phyloP scores from a whole-genome alignment of 2,113 vertebrate genomes.

The Willisornis vidua region DNA sequence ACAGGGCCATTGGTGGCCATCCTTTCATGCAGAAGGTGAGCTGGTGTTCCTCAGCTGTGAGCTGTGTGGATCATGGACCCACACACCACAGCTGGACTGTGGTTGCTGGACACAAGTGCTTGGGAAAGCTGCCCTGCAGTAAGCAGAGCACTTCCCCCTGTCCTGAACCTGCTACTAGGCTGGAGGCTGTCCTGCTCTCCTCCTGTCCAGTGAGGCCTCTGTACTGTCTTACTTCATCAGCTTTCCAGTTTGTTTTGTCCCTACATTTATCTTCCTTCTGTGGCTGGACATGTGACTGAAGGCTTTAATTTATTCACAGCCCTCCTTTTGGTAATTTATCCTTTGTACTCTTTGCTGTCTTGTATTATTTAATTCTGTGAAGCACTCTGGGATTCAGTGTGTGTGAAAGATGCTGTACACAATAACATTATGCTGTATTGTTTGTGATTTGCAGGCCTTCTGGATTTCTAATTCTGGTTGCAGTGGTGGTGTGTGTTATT shows the following conservation, averaged over 20 bases:
- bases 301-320: slow-evolving; percentile 48
- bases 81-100: neutral
- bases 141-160: neutral
- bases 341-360: slow-evolving; percentile 48
- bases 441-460: slow-evolving; percentile 44
- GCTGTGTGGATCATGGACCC: neutral
- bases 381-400: slow-evolving; percentile 27
- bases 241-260: neutral
- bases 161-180: neutral
- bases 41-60: neutral
- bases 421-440: slow-evolving; percentile 49
- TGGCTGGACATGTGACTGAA: slow-evolving; percentile 17
- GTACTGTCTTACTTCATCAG: neutral
- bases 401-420: slow-evolving; percentile 38
- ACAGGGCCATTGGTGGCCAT: neutral
- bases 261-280: neutral
- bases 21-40: neutral
- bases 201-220: neutral
- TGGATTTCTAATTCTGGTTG: slow-evolving; percentile 23
- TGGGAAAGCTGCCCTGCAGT: neutral
- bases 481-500: neutral
- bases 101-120: neutral
- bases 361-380: slow-evolving; percentile 57
- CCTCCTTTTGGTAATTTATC: slow-evolving; percentile 45
- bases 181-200: neutral